Evolutionary conservation across 2,797 vertebrate species (phyloP).

Genomic region (Syngnathus rostellatus): DNA sequence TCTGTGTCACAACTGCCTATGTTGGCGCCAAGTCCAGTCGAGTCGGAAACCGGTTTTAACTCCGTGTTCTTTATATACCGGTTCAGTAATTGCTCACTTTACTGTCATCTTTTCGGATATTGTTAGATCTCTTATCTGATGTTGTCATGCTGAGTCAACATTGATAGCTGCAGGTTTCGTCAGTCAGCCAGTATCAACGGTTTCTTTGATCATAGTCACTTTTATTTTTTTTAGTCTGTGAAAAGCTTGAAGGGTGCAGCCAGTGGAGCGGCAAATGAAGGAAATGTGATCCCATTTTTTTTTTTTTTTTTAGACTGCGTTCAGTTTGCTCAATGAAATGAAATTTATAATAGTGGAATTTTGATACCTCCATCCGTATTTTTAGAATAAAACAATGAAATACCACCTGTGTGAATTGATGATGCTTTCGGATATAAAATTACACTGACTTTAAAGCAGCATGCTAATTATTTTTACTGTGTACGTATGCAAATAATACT

Average conservation of each 20-base stretch:
- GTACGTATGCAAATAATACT: no score
- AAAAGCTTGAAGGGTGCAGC: slow-evolving; percentile 12
- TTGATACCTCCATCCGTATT: background rate
- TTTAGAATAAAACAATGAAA: background rate
- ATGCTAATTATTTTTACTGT: no score
- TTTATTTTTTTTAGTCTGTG: slow-evolving; percentile 29
- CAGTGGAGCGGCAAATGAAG: slow-evolving; percentile 7
- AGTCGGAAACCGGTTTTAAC: slow-evolving; percentile 53
- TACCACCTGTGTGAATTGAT: no score
- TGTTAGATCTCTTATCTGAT: slow-evolving; percentile 67
- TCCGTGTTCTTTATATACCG: slow-evolving; percentile 43
- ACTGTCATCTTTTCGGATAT: slow-evolving; percentile 51
- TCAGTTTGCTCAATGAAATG: background rate
- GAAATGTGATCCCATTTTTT: background rate
- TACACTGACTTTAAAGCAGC: no score
- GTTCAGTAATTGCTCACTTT: slow-evolving; percentile 52
- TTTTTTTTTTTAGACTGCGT: background rate
- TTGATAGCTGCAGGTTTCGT: slow-evolving; percentile 43
- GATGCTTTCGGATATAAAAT: no score
- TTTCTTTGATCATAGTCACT: slow-evolving; percentile 58
- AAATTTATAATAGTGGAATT: background rate
- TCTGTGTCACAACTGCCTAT: slow-evolving; percentile 31
- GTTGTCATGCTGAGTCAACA: slow-evolving; percentile 66
- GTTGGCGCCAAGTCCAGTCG: slow-evolving; percentile 50
- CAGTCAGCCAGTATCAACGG: slow-evolving; percentile 33